Percentiles rank a stretch among this genome's conserved stretches.
phyloP scores from a whole-genome alignment of 2,113 vertebrate species.

The Australoheros scitulus region DNA sequence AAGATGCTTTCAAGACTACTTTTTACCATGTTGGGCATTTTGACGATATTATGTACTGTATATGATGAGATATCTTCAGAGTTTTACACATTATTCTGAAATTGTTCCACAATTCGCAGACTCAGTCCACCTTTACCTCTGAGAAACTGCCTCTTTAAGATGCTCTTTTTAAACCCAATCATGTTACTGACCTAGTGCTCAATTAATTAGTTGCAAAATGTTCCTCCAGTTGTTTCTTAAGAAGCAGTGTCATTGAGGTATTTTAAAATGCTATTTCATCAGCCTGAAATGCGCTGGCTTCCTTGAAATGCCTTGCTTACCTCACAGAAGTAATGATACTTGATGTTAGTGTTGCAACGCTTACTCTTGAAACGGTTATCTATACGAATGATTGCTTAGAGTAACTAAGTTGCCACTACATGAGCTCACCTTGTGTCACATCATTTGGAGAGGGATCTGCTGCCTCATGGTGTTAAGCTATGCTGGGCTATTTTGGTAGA shows the following conservation, averaged over 20 bases:
- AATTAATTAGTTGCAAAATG: no score
- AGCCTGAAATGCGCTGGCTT: not conserved
- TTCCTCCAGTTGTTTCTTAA: no score
- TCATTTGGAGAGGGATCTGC: not conserved
- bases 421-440: not conserved
- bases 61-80: no score
- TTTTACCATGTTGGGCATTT: not conserved
- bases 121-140: no score
- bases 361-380: not conserved
- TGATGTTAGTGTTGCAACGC: not conserved
- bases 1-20: not conserved
- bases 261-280: conserved; percentile 4
- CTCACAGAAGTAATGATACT: not conserved
- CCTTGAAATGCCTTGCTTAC: not conserved
- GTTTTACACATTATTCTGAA: no score
- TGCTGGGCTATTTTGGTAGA: not conserved
- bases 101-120: no score
- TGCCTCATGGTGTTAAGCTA: not conserved
- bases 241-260: not conserved
- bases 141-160: no score
- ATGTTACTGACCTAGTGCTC: no score
- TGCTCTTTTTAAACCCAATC: no score
- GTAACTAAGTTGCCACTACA: not conserved
- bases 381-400: not conserved
- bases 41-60: no score